A percentile compares a stretch with the other conserved stretches of the same genome.
phyloP scores from a whole-genome alignment of 1,140 invertebrate species.

The Diachasmimorpha longicaudata region DNA sequence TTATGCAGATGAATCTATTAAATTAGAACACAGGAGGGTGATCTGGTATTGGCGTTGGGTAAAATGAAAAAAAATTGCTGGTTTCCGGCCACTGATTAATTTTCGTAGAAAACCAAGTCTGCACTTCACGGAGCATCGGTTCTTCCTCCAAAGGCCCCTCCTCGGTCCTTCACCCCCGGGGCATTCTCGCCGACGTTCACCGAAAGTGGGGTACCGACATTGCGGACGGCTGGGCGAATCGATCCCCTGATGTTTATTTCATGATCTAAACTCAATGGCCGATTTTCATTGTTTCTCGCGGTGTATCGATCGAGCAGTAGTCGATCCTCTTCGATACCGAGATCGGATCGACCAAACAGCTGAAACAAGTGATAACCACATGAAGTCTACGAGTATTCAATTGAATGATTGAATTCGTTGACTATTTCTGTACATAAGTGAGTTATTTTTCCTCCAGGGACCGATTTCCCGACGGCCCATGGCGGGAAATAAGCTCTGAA shows the following conservation, averaged over 20 bases:
- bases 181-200: not conserved
- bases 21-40: slow-evolving; percentile 22
- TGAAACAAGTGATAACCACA: not conserved
- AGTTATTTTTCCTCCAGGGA: not conserved
- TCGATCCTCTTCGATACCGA: not conserved
- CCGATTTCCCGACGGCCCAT: not conserved
- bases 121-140: slow-evolving; percentile 23
- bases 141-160: not conserved
- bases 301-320: no score
- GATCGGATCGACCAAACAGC: not conserved
- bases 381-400: not conserved
- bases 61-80: slow-evolving; percentile 55
- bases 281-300: slow-evolving; percentile 11
- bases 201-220: slow-evolving; percentile 43
- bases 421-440: not conserved
- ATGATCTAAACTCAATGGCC: slow-evolving; percentile 34
- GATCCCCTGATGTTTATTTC: slow-evolving; percentile 48
- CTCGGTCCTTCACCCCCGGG: not conserved
- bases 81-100: slow-evolving; percentile 56
- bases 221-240: slow-evolving; percentile 39
- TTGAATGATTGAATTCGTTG: not conserved
- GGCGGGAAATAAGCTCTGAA: not conserved
- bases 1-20: slow-evolving; percentile 38
- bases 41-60: slow-evolving; percentile 35
- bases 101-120: slow-evolving; percentile 46